A percentile compares a stretch with the other conserved stretches of the same genome.
phyloP scores from a whole-genome alignment of 2,113 vertebrate species.

The Melanocharis versteri region DNA sequence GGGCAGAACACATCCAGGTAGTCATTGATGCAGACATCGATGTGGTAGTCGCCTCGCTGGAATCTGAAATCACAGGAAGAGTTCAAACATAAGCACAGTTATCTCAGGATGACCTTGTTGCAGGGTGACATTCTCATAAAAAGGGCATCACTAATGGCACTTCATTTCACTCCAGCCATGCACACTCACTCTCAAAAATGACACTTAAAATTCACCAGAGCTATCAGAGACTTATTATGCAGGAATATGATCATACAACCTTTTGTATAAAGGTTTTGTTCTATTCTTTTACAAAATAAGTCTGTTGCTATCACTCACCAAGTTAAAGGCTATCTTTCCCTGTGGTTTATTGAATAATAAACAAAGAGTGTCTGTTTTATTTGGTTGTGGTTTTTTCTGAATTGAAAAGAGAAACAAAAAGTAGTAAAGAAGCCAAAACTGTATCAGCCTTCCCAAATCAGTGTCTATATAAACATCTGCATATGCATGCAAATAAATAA shows the following conservation, averaged over 20 bases:
- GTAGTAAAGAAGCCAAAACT: neutral
- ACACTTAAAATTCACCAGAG: neutral
- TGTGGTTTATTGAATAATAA: neutral
- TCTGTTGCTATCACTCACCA: neutral
- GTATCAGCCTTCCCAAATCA: neutral
- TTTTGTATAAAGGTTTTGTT: neutral
- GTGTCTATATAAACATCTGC: neutral
- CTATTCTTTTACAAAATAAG: neutral
- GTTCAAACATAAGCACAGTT: neutral
- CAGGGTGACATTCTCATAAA: neutral
- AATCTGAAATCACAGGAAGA: constrained; percentile 78
- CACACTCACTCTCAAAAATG: neutral
- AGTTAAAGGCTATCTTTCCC: neutral
- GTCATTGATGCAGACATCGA: constrained; percentile 98
- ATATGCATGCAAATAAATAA: neutral
- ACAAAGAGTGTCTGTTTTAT: neutral
- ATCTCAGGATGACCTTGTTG: neutral
- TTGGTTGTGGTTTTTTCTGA: neutral
- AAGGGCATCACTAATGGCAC: neutral
- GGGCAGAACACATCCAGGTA: constrained; percentile 98
- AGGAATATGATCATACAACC: neutral
- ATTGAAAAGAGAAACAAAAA: neutral
- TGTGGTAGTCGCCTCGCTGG: constrained; percentile 92
- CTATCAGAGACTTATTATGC: neutral
- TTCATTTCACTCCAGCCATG: neutral